Evolutionary conservation across 2,888 invertebrate species (phyloP), one percentile per base, ranked within the genome.

Genomic region (Lithodes maja): DNA sequence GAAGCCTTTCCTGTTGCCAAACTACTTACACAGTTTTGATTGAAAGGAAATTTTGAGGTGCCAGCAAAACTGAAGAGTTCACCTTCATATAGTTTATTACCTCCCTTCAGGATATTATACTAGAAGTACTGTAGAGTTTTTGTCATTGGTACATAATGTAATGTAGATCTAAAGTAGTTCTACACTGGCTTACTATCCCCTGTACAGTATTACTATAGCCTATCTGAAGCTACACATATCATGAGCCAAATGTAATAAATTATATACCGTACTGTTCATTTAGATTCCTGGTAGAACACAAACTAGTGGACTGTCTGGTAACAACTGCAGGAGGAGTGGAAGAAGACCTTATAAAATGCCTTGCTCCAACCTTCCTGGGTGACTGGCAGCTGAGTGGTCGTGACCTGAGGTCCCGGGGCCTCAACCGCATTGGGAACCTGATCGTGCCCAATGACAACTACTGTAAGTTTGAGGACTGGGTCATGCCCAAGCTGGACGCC

Each of bases 361-460:
- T 99, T 86, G 98, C 98, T 1, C 97, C 98, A 0, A 99, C 99
- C 0, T 99, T 96, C 93, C 93, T 99, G 83, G 99, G 99, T 0
- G 97, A 98, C 93, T 99, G 99, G 93, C 94, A 96, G 93, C 94
- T 99, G 85, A 95, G 96, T 92, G 99, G 99, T 0, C 96, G 92
- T 61, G 83, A 92, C n/a, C 87, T 99, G 33, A 95, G 99, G 85
- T 96, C 97, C 15, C 95, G 96, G 85, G 99, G 98, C 3, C 96
- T 99, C 85, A 99, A 99, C 94, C 94, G 98, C 92, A 97, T 97
- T 92, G 98, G 98, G 69, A 99, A 99, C 94, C 95, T 99, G 77
- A 94, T 99, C 81, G 98, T 99, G 0, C 99, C 99, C 0, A 99
- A 99, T 94, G 96, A 98, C 93, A 99, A 99, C 94, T 99, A 99